phyloP scores from a whole-genome alignment of 92 coral and sea anemone genomes.

The Phymanthus crucifer region DNA sequence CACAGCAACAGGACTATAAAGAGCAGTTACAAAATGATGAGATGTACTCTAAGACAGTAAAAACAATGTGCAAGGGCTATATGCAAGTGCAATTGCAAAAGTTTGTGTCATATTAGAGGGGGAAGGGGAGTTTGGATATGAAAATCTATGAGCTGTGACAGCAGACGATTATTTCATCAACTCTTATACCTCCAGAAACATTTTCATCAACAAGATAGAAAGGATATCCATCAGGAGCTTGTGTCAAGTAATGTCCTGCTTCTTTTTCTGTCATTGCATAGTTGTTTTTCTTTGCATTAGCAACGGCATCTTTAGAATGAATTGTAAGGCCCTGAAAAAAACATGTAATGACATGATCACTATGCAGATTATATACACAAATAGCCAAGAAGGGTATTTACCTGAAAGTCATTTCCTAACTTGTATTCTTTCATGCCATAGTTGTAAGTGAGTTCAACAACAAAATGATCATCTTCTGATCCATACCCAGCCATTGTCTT shows the following conservation, averaged over 20 bases:
- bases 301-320: slow-evolving; percentile 78
- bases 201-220: slow-evolving; percentile 74
- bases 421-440: slow-evolving; percentile 90
- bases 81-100: too few relatives aligned
- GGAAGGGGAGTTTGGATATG: too few relatives aligned
- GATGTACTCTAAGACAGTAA: too few relatives aligned
- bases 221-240: slow-evolving; percentile 96
- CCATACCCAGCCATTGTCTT: slow-evolving; percentile 98
- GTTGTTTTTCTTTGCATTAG: slow-evolving; percentile 66
- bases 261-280: slow-evolving; percentile 61
- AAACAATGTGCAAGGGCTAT: too few relatives aligned
- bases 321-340: slow-evolving; percentile 76
- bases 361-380: too few relatives aligned
- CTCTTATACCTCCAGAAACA: slow-evolving; percentile 57
- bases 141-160: background rate
- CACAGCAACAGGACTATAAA: background rate
- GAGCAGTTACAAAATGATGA: background rate
- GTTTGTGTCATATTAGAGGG: too few relatives aligned
- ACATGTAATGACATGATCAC: too few relatives aligned
- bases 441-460: slow-evolving; percentile 92
- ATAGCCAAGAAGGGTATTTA: too few relatives aligned
- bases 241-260: slow-evolving; percentile 59
- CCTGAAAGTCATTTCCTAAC: slow-evolving; percentile 97
- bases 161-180: too few relatives aligned
- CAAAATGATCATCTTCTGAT: slow-evolving; percentile 89